phyloP scores from a whole-genome alignment of 2,113 vertebrate genomes.

The Corynorhinus townsendii region DNA sequence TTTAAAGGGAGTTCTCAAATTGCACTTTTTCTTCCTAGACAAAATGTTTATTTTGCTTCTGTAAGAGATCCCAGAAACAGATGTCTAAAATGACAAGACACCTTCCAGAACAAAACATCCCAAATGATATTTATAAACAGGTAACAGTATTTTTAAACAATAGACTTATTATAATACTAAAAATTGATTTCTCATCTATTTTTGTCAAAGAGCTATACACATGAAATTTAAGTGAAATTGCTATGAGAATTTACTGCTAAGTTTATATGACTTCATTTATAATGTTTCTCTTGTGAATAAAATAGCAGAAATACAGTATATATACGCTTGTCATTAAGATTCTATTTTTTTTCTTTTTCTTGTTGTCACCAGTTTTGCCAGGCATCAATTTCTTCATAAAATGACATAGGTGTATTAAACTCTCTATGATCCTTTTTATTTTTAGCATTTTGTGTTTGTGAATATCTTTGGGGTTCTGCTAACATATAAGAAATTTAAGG shows the following conservation, averaged over 20 bases:
- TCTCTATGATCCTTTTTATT: not conserved
- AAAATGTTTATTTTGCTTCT: not conserved
- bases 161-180: not conserved
- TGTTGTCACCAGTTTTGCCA: not conserved
- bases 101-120: not conserved
- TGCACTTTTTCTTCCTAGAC: not conserved
- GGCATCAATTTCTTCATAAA: not conserved
- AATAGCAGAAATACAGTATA: not conserved
- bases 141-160: not conserved
- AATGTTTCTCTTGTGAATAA: not conserved
- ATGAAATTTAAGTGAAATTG: not conserved
- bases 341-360: not conserved
- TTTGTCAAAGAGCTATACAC: not conserved
- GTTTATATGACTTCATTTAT: not conserved
- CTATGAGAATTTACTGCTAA: not conserved
- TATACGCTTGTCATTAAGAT: not conserved
- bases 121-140: not conserved
- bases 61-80: not conserved
- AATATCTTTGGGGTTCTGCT: not conserved
- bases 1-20: not conserved
- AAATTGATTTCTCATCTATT: not conserved
- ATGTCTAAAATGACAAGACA: not conserved
- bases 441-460: not conserved
- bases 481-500: slow-evolving; percentile 12
- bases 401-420: not conserved